Evolutionary conservation across 2,113 vertebrate species (phyloP), one percentile per base, ranked within the genome.

Genomic region (Riparia riparia): DNA sequence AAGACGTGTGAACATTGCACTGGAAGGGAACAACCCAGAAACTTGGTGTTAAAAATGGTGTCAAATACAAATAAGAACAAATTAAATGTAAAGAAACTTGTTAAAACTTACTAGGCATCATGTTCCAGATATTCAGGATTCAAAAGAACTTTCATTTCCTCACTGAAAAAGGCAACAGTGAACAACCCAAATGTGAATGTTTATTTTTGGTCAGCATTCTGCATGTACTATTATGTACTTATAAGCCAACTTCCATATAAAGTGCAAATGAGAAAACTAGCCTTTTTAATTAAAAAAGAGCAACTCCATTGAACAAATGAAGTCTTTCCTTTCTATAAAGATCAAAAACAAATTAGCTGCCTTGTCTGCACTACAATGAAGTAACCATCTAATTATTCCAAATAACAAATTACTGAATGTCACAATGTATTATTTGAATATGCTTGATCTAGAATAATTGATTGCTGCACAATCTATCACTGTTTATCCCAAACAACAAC

Each of bases 61-160:
- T 34, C 34, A 49, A 53, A 90, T 89, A 78, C 25, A 91, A 78
- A 57, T 51, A 83, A 71, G 37, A 71, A 44, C 39, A 66, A 79
- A 87, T 34, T 65, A 90, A 88, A 97, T 71, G 80, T 82, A 96
- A 94, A 90, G 86, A 50, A 95, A 95, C 74, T 79, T 73, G 79
- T 89, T 90, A 90, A 70, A 93, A 99, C 99, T 99, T 98, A 99
- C 99, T 99, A 99, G 86, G 99, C 99, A 96, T 99, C 99, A 34
- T 99, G 99, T 90, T 99, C 99, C 91, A 99, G 98, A 97, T 98
- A 99, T 65, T 96, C 97, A 29, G 99, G 99, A 97, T 99, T 98
- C 97, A 99, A 96, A 85, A 99, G 97, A 94, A 98, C 98, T 98
- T 98, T 99, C 99, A 99, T 99, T 98, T 99, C 99, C 95, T 99